These are phyloP conservation scores for Abrostola tripartita DNA, from an alignment of 2,888 invertebrate species.

Conservation along the genomic window DNA sequence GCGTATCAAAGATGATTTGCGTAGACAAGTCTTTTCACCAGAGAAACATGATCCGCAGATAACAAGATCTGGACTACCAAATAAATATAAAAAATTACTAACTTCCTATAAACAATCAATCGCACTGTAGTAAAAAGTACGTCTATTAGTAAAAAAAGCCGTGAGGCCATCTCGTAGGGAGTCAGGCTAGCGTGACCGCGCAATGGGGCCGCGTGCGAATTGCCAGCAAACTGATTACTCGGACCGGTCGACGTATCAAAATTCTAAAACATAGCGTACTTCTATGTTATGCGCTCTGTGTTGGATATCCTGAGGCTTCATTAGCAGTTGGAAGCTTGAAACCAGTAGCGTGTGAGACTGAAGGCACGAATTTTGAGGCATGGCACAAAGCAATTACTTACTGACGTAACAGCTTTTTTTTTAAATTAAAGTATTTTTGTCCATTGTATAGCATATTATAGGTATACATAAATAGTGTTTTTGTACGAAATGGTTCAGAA, in stretches of 20 bases:
- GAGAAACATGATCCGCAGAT: background rate
- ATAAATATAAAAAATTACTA: slow-evolving; percentile 16
- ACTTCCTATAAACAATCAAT: slow-evolving; percentile 46
- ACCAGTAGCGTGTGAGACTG: no score
- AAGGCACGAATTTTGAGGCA: no score
- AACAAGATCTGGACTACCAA: background rate
- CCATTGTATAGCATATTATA: no score
- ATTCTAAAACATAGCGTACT: slow-evolving; percentile 33
- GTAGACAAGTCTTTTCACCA: background rate
- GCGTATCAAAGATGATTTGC: no score
- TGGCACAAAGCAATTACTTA: no score
- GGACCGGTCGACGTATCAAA: slow-evolving; percentile 51
- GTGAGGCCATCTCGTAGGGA: slow-evolving; percentile 63
- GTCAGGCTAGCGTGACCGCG: slow-evolving; percentile 62
- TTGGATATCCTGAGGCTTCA: background rate
- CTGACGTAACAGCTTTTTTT: no score
- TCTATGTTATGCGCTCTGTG: slow-evolving; percentile 5
- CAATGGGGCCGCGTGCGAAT: slow-evolving; percentile 62
- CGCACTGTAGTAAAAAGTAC: slow-evolving; percentile 38
- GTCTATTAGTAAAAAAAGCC: slow-evolving; percentile 52
- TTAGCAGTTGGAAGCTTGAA: no score
- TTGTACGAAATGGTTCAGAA: no score
- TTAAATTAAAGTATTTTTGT: no score
- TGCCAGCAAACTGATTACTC: slow-evolving; percentile 51
- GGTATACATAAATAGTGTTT: no score